Base-by-base conservation (phyloP, 2,113 vertebrate genomes). In the Nicator chloris region DNA sequence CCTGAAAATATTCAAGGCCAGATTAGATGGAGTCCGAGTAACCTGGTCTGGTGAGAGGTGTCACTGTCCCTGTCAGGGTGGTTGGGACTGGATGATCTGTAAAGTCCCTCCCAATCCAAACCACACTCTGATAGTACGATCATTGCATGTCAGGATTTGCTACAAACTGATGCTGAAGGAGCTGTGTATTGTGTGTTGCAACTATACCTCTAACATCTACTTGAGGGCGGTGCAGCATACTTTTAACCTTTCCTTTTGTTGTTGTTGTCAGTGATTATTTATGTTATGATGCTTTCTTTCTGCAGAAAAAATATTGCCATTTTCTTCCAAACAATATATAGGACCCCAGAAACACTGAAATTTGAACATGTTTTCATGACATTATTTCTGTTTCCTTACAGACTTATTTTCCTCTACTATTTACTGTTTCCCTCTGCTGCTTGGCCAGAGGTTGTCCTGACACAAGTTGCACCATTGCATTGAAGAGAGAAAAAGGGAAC, bases 1-100 rank as follows among this genome's bases (percentile, higher is more conserved):
- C 16, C 17, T 47, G 27, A 30, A 15, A 37, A 15, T 11, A 14
- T 47, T 28, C 10, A 24, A 69, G n/a, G 12, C 4, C 44, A 28
- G 12, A 23, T 4, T 47, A 20, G 30, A 40, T 4, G 4, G 19
- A 44, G 4, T 27, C 47, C 31, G 44, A 51, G 27, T 26, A 63
- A 11, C 7, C 14, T 47, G 31, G 10, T 26, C 5, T 10, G 8
- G 28, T 7, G 18, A 53, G 35, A 83, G 8, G 2, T 47, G 28
- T 57, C 18, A 2, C 13, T 57, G 7, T 30, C 15, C 17, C 24
- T 0, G 4, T 30, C 35, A 47, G 20, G 4, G 13, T 27, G 2
- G 1, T 20, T 65, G 28, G 9, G 49, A 64, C 15, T 10, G 27
- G 13, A 6, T 60, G 21, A 9, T 22, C 16, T 68, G 16, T 4